Base-by-base conservation (phyloP, 1,140 invertebrate genomes). In the Venustaconcha ellipsiformis region DNA sequence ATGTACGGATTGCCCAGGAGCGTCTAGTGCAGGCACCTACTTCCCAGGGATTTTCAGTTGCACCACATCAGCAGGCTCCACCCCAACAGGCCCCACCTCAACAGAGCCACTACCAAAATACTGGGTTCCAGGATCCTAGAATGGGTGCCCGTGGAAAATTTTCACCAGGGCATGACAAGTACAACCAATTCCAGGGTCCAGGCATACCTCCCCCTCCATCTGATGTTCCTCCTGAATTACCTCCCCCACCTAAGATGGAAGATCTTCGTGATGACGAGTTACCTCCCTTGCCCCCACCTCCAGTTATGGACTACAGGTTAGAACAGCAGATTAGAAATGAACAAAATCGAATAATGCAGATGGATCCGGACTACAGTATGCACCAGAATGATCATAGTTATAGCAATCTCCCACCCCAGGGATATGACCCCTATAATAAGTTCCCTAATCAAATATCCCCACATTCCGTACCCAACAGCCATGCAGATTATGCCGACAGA, bases 221-320 rank as follows among this genome's bases (percentile, higher is more conserved):
- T 6, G 78, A 82, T 37, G 80, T 86, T 48, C 84, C 82, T 30
- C 84, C 86, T 26, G 74, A 84, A 17, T 82, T 86, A 26, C 85
- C 85, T 15, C 86, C 85, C n/a, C 86, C 84, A 30, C 74, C 78
- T 1, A 59, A 67, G 57, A 81, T 81, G n/a, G 80, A 84, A 23
- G 18, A 83, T 20, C 79, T 75, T n/a, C 55, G 60, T n/a, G 74
- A 76, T 76, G 86, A 88, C 48, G 84, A 87, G 14, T 76, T 83
- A 26, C 87, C 87, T 64, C 85, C 86, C 57, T 73, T 86, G 37
- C 84, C 85, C 13, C 88, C 85, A 64, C 87, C 84, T 14, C 86
- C 86, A 12, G 71, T 76, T 11, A 73, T 82, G 57, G 84, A 83
- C 26, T 80, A 80, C 30, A 67, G 78, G 67, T 60, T 83, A 57